Conservation (phyloP, 2,113 vertebrate genomes). For the Gadus chalcogrammus region DNA sequence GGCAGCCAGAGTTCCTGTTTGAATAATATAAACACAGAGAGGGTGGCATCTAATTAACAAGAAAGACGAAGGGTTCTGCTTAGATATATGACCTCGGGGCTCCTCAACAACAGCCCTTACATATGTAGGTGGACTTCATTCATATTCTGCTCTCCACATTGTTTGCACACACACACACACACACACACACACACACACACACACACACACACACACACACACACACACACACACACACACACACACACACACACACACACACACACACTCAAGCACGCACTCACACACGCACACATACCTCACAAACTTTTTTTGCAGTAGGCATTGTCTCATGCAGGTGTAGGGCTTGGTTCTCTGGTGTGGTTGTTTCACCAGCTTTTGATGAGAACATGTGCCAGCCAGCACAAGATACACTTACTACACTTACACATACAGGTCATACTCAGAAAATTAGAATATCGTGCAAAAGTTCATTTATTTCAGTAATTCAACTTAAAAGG, state of each 20-base stretch:
- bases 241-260: conserved; percentile 1
- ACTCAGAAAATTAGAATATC: too few species aligned
- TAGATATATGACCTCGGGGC: conserved; percentile 1
- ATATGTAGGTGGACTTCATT: conserved; percentile 6
- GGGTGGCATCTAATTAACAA: conserved; percentile 1
- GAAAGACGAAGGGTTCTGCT: neutral
- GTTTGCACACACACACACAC: conserved; percentile 5
- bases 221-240: conserved; percentile 2
- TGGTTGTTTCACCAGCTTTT: too few species aligned
- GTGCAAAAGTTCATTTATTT: too few species aligned
- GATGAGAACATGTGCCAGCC: too few species aligned
- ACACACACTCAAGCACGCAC: neutral
- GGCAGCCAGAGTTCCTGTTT: neutral
- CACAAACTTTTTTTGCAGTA: neutral
- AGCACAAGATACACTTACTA: too few species aligned
- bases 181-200: neutral
- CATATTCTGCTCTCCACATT: neutral
- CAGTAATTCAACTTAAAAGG: too few species aligned
- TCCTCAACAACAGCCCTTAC: conserved; percentile 6
- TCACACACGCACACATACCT: conserved; percentile 42
- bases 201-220: neutral
- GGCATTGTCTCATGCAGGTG: too few species aligned
- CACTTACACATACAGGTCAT: too few species aligned
- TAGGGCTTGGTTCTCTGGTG: too few species aligned
- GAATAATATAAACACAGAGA: neutral